phyloP scores from a whole-genome alignment of 2,888 invertebrate species.

The Apocheima hispidaria region DNA sequence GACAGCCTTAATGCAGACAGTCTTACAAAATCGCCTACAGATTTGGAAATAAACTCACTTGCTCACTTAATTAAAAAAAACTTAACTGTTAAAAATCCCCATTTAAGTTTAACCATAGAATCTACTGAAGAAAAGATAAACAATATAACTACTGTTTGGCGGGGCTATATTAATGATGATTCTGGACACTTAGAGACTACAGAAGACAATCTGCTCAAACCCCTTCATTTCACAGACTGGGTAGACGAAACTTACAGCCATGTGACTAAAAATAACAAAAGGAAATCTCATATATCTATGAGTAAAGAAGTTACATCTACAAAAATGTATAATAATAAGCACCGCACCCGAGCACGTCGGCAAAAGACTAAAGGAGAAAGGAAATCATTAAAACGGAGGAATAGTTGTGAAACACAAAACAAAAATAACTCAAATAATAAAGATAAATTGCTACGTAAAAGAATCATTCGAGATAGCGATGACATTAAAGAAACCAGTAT shows the following conservation, averaged over 20 bases:
- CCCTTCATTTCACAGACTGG: slow-evolving; percentile 4
- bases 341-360: not conserved
- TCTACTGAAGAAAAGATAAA: not conserved
- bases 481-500: not conserved
- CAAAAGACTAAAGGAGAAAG: not conserved
- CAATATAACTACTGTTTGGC: not conserved
- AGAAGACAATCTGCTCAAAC: slow-evolving; percentile 3
- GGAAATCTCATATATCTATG: not conserved
- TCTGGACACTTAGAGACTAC: not conserved
- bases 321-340: not conserved
- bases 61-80: not conserved
- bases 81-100: not conserved
- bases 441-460: not conserved
- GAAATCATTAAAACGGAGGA: not conserved
- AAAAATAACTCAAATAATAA: not conserved
- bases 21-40: too few relatives aligned
- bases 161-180: too few relatives aligned
- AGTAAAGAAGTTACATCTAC: not conserved
- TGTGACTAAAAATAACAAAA: not conserved
- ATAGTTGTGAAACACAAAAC: not conserved
- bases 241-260: slow-evolving; percentile 1
- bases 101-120: not conserved
- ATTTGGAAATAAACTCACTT: not conserved
- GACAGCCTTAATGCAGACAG: not conserved
- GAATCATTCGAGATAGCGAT: not conserved